Base-by-base conservation (phyloP, 2,113 vertebrate species). In the Perognathus longimembris region DNA sequence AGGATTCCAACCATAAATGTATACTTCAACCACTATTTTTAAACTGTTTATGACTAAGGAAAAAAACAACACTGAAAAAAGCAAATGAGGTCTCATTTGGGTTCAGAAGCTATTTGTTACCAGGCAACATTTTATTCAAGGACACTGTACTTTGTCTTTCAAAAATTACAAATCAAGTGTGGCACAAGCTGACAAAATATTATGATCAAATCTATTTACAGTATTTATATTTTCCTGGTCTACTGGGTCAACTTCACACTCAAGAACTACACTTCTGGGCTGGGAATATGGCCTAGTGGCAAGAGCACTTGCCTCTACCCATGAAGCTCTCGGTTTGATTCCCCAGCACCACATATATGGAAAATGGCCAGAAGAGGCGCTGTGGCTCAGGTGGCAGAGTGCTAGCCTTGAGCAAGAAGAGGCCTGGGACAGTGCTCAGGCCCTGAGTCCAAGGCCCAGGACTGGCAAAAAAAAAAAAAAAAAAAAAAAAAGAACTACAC, bases 131-230 rank as follows among this genome's bases (percentile, higher is more conserved):
- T 87, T 3, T 18, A 89, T 42, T 38, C 63, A 84, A 76, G 36
- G 28, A 77, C 2, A 17, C 22, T 57, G 3, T 26, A 61, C 63
- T 90, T 89, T 79, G 2, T 40, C 34, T 76, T 80, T 92, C 45
- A 69, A 87, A 92, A 83, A 34, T 15, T 42, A 18, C 7, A 92
- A 86, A 90, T 88, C 42, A 88, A 50, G 17, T 84, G 69, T 78
- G 6, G 61, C 30, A 89, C 61, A 11, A 87, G 14, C 7, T 63
- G 87, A 54, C 18, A 89, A 95, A 85, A 75, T 70, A 91, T 78
- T 85, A 82, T 69, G 32, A 82, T 24, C 10, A 82, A 83, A 86
- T 40, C 5, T 90, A 85, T 18, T 83, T 84, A 70, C 2, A 69
- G 67, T 80, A 78, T 32, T 86, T 15, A 57, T 83, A 76, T 7